phyloP scores from a whole-genome alignment of 2,113 vertebrate species.

The Aptenodytes forsteri region DNA sequence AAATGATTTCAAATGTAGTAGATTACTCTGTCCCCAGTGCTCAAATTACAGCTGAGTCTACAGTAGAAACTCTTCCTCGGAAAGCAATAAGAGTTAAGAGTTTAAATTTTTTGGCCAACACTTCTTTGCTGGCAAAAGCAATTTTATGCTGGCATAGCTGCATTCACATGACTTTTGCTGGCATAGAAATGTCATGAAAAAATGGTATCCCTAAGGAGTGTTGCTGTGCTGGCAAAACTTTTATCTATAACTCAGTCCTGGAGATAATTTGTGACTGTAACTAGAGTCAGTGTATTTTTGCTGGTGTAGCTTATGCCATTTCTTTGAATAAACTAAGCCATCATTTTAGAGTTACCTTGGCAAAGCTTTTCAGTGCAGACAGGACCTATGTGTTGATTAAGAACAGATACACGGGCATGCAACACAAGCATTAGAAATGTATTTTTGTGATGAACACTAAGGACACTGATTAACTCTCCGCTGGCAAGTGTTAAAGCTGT shows the following conservation, averaged over 20 bases:
- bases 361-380: neutral
- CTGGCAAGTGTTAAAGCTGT: neutral
- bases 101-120: neutral
- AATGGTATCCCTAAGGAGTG: slow-evolving; percentile 1
- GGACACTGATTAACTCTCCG: neutral
- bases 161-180: neutral
- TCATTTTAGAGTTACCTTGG: slow-evolving; percentile 14
- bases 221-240: neutral
- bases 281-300: neutral
- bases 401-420: neutral
- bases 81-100: neutral
- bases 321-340: slow-evolving; percentile 27
- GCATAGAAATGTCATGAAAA: neutral
- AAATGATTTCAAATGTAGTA: neutral
- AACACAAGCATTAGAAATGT: neutral
- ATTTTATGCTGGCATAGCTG: slow-evolving; percentile 2
- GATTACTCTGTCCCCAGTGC: neutral
- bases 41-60: neutral
- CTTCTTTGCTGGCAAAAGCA: neutral
- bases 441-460: neutral
- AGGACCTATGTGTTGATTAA: neutral
- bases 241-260: neutral
- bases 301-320: slow-evolving; percentile 11
- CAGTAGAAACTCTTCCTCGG: neutral
- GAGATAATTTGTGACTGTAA: slow-evolving; percentile 35